These are phyloP conservation scores for Mareca strepera DNA, from an alignment of 2,797 vertebrate species.

Conservation along the genomic window DNA sequence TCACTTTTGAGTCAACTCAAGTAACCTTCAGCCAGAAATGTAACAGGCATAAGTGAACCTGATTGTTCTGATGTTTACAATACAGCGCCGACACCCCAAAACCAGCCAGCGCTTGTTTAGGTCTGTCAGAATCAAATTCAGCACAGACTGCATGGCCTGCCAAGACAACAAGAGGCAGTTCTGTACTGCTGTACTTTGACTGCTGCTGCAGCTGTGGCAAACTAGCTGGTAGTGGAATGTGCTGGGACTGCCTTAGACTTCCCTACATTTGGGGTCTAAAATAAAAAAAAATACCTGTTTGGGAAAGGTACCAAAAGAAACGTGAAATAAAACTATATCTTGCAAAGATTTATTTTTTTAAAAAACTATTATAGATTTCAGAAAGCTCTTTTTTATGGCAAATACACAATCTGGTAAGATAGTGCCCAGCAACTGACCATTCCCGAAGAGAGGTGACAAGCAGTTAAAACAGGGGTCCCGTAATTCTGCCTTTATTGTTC, in stretches of 20 bases:
- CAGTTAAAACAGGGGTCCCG: neutral
- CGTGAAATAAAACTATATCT: neutral
- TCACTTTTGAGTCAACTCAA: neutral
- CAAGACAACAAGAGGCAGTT: rapidly evolving
- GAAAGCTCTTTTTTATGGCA: neutral
- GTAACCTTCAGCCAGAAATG: neutral
- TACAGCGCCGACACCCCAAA: neutral
- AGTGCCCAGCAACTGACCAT: neutral
- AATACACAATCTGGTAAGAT: neutral
- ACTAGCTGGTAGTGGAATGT: neutral
- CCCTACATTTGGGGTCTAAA: neutral
- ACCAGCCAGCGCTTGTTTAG: rapidly evolving
- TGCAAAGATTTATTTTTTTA: neutral
- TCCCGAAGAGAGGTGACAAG: neutral
- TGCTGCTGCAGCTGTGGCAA: neutral
- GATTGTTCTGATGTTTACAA: neutral
- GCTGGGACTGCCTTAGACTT: neutral
- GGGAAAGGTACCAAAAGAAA: neutral
- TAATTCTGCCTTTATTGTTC: neutral
- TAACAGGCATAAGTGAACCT: rapidly evolving
- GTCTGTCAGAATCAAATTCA: neutral
- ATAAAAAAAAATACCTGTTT: neutral
- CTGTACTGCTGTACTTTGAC: no score
- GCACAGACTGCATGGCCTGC: neutral
- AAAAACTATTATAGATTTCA: neutral